phyloP scores from a whole-genome alignment of 2,888 invertebrate genomes.

The Athalia circularis region DNA sequence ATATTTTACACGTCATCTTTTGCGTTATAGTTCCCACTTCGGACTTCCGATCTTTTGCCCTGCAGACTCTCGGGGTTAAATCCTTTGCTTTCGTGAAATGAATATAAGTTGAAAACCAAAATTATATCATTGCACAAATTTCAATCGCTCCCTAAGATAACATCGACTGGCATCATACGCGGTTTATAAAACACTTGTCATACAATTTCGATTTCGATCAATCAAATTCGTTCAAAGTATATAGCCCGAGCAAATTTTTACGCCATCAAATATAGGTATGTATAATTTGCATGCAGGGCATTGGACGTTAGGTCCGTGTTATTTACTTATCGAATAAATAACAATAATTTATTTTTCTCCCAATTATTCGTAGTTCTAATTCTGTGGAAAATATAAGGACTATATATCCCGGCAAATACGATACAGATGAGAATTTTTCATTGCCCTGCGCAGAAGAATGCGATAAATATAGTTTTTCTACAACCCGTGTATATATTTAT shows the following conservation, averaged over 20 bases:
- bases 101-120: neutral
- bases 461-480: too few relatives aligned
- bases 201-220: constrained; percentile 19
- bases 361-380: too few relatives aligned
- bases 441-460: too few relatives aligned
- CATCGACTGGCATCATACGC: constrained; percentile 5
- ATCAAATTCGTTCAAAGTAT: neutral
- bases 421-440: too few relatives aligned
- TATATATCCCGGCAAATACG: too few relatives aligned
- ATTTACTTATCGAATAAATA: too few relatives aligned
- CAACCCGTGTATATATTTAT: neutral
- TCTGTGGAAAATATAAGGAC: too few relatives aligned
- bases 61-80: neutral
- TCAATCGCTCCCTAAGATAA: neutral
- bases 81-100: neutral
- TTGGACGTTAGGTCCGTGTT: too few relatives aligned
- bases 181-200: neutral
- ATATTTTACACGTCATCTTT: neutral
- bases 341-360: too few relatives aligned
- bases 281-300: too few relatives aligned
- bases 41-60: neutral
- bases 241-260: too few relatives aligned
- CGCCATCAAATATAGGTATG: too few relatives aligned
- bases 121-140: constrained; percentile 15
- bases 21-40: neutral